Evolutionary conservation across 35 echinoderm and acorn worm genomes (phyloP), one percentile per base, ranked within the genome.

Genomic region (Amphiura filiformis): DNA sequence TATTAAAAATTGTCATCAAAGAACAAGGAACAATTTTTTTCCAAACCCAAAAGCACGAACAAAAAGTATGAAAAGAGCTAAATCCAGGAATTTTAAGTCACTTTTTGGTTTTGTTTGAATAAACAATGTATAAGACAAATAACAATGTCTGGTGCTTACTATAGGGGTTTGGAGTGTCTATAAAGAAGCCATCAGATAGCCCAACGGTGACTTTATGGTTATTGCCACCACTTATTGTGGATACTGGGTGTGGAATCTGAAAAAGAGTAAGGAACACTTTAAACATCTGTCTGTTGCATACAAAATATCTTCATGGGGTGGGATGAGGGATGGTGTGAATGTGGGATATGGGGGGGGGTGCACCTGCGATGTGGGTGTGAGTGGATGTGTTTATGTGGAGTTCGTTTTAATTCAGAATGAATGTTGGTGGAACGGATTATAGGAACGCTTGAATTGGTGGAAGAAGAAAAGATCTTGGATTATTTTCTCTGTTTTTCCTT

Each of bases 131-230:
- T n/a, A n/a, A n/a, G n/a, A n/a, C n/a, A n/a, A n/a, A n/a, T n/a
- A n/a, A n/a, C n/a, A n/a, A n/a, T n/a, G n/a, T n/a, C n/a, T n/a
- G n/a, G n/a, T n/a, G 7, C 30, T 11, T 81, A 49, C 38, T 30
- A 34, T 52, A 36, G 34, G 11, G 12, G 37, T 39, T 31, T 39
- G 90, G 91, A 39, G 92, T 65, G 65, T 96, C 95, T 32, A 91
- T 86, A 80, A 91, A 97, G 78, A 85, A 97, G 5, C 88, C 95
- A 49, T 93, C 95, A 7, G 95, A 93, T n/a, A 97, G 20, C 26
- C 95, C 95, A 18, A 97, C 92, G 0, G 95, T 97, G 15, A 97
- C 95, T 31, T 93, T 85, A 56, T 97, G 95, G 4, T 89, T 89
- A 82, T 93, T 97, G 11, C 95, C 95, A 36, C 91, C 91, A 82